Percentiles rank a stretch among this genome's conserved stretches.
These are phyloP conservation scores for Sula dactylatra DNA, from an alignment of 2,113 vertebrate genomes.

Conservation along the genomic window DNA sequence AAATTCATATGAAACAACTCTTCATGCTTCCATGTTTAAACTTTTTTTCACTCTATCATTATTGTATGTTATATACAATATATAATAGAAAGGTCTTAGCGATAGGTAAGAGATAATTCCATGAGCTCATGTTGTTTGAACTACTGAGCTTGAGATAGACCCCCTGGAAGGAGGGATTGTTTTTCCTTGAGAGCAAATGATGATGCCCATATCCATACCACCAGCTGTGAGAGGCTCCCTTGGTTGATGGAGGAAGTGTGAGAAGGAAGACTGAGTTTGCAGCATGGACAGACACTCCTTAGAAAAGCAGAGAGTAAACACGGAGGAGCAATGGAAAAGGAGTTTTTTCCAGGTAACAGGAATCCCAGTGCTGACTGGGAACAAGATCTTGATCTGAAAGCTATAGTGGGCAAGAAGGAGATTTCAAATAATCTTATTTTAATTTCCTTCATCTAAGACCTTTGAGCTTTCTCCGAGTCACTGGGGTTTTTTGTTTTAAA, in stretches of 20 bases:
- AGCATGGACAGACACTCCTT: neutral
- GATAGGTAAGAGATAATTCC: neutral
- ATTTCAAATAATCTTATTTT: neutral
- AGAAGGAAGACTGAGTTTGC: neutral
- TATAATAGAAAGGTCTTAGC: neutral
- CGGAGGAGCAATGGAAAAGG: neutral
- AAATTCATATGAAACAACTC: neutral
- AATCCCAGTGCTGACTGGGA: neutral
- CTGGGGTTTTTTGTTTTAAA: no score
- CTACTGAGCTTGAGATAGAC: neutral
- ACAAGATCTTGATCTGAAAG: neutral
- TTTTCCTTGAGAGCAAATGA: neutral
- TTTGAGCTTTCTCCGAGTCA: neutral
- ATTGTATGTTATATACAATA: neutral
- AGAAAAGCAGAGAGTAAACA: neutral
- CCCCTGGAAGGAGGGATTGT: neutral
- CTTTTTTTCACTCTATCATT: neutral
- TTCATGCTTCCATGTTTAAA: neutral
- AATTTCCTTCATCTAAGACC: neutral
- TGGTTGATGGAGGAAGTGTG: accelerated
- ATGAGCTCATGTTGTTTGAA: neutral
- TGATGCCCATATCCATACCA: neutral
- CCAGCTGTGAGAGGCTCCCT: neutral
- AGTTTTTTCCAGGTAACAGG: neutral
- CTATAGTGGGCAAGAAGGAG: neutral